Evolutionary conservation across 2,797 vertebrate species (phyloP), one percentile per base, ranked within the genome.

Genomic region (Rhynchotus rufescens): DNA sequence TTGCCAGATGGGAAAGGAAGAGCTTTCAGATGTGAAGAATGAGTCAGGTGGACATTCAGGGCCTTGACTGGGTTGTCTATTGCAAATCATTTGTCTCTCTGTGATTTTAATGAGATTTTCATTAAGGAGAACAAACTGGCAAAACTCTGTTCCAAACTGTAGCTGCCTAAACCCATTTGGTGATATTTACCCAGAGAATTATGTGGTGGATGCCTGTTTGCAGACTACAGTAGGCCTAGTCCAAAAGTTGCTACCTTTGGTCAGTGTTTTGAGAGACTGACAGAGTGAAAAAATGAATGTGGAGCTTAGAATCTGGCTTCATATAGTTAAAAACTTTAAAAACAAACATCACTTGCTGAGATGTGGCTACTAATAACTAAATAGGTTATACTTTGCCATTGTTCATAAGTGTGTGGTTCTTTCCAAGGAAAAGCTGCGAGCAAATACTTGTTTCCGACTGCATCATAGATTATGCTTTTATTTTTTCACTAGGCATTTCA

Each of bases 401-500:
- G 16, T 79, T 90, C 79, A 60, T 45, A 66, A 44, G 71, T 85
- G 66, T 87, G 66, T 90, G 73, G 62, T 69, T 90, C 66, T 80
- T 77, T 83, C 66, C 47, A 84, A 28, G 52, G 72, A 89, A 84
- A 51, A 87, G 60, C 82, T 90, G 60, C 69, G 85, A 84, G 80
- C 73, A 78, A 78, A 73, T 76, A 73, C 56, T 73, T 85, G 30
- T 64, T 89, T 64, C 56, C 92, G 34, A 73, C 84, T 90, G n/a
- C 62, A 76, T 89, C 62, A 89, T 68, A 59, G 51, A 73, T 44
- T 66, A 71, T 26, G 12, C 6, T 86, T 80, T 42, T 68, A 26
- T 60, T 85, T 73, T 86, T 74, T 51, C 21, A 28, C 23, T 52
- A 19, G 40, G 32, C 21, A 59, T 49, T 76, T 80, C 10, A 79